Percentiles rank a stretch among this genome's conserved stretches.
phyloP scores from a whole-genome alignment of 2,888 invertebrate species.

The Taphrorychus bicolor region DNA sequence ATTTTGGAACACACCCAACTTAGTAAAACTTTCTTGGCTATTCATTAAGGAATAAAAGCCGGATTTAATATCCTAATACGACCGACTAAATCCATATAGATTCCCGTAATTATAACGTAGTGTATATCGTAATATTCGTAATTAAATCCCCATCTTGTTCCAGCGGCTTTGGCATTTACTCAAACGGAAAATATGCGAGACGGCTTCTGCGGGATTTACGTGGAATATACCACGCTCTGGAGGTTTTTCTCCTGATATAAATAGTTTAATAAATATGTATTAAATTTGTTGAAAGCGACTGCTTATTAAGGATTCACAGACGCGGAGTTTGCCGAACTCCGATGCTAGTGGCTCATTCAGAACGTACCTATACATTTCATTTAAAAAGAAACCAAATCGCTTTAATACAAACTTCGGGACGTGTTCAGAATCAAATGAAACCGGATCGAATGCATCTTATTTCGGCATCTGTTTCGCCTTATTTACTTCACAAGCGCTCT shows the following conservation, averaged over 20 bases:
- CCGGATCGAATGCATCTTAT: constrained; percentile 27
- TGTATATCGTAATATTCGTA: constrained; percentile 54
- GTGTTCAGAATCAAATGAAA: constrained; percentile 30
- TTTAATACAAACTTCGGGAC: constrained; percentile 22
- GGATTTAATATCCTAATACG: constrained; percentile 42
- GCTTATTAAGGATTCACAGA: not conserved
- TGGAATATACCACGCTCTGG: constrained; percentile 1
- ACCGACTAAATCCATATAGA: constrained; percentile 59
- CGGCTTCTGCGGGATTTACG: constrained; percentile 17
- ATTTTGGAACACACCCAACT: constrained; percentile 19
- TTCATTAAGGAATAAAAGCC: constrained; percentile 32
- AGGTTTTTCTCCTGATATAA: not conserved
- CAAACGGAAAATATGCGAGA: constrained; percentile 51
- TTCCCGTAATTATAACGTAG: constrained; percentile 59
- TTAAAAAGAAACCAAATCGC: not conserved
- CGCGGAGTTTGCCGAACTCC: not conserved
- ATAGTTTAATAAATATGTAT: not conserved
- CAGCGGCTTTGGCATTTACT: constrained; percentile 51
- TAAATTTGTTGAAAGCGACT: not conserved
- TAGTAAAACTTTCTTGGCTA: constrained; percentile 12
- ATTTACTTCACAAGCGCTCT: constrained; percentile 40
- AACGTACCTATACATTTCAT: constrained; percentile 1
- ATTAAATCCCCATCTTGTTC: constrained; percentile 56
- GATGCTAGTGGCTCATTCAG: too few species aligned
- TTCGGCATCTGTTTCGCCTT: constrained; percentile 42